phyloP scores from a whole-genome alignment of 2,888 invertebrate genomes.

The Leptothorax acervorum region DNA sequence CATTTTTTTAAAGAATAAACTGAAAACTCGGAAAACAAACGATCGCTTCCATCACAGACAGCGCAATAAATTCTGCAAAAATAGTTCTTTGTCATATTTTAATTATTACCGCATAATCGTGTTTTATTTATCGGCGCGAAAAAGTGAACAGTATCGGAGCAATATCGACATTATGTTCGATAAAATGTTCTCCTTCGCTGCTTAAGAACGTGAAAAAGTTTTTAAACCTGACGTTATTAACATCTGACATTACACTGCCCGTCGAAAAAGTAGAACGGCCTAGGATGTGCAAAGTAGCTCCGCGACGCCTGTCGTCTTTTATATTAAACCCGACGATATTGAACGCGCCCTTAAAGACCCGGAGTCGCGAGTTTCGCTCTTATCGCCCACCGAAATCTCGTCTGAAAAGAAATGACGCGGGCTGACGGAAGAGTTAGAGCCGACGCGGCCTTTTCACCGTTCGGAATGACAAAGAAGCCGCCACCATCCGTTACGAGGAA shows the following conservation, averaged over 20 bases:
- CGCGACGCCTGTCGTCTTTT: constrained; percentile 41
- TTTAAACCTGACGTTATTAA: constrained; percentile 49
- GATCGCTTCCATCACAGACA: not conserved
- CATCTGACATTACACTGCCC: constrained; percentile 40
- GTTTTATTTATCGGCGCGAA: constrained; percentile 37
- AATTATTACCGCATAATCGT: not conserved
- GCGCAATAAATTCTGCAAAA: not conserved
- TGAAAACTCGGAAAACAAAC: not conserved
- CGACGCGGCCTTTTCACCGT: constrained; percentile 45
- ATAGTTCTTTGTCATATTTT: not conserved
- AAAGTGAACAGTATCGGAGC: not conserved
- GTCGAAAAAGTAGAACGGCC: constrained; percentile 36
- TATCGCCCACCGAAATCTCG: constrained; percentile 52
- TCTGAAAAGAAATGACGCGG: constrained; percentile 48
- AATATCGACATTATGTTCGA: constrained; percentile 20
- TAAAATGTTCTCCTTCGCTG: constrained; percentile 11
- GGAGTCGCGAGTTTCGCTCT: constrained; percentile 49
- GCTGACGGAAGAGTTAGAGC: constrained; percentile 39
- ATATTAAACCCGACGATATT: constrained; percentile 65
- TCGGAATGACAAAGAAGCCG: constrained; percentile 69
- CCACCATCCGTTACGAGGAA: constrained; percentile 53
- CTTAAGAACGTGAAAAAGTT: constrained; percentile 53
- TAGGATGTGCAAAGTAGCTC: constrained; percentile 46
- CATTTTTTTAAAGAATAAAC: not conserved
- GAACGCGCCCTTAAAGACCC: constrained; percentile 54